Base-by-base conservation (phyloP, 2,113 vertebrate genomes). In the Perca flavescens region DNA sequence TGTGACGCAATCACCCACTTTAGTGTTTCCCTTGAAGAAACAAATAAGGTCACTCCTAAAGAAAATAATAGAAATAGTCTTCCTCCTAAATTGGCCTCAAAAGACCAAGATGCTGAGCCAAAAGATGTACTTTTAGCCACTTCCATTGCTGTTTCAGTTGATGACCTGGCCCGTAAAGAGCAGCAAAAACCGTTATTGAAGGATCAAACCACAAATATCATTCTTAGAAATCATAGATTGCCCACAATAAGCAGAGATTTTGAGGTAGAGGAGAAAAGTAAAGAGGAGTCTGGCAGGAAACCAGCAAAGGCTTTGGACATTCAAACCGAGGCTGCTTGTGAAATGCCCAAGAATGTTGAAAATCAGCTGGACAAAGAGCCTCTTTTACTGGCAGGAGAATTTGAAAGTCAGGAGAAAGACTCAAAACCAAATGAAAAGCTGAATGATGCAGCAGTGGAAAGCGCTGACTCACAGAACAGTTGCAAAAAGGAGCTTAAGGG, bases 311-410 rank as follows among this genome's bases (percentile, higher is more conserved):
- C 63, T 72, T 74, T 83, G 69, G 80, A 58, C 65, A 65, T 56
- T 74, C 63, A 82, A 49, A 84, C 84, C 88, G 66, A 86, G 77
- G 21, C 77, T 67, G 89, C 90, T 86, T 47, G 52, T 79, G 80
- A 90, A 84, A 34, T 72, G 1, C 74, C 69, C 49, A 85, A 90
- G 87, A 92, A 91, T 86, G 86, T 77, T 85, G 86, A 89, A 82
- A 85, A 77, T 70, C 57, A 80, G 43, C 14, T 14, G 62, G 58
- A 94, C 88, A 93, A 92, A 92, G 90, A 84, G 76, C 12, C 75
- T 64, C 78, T 92, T 89, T 90, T 80, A 83, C 13, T 74, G n/a
- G 21, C 13, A 25, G 74, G 17, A 80, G 34, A 85, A 46, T 70
- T 49, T 79, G 79, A 74, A 85, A 78, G 58, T 57, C 70, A 40